Evolutionary conservation across 2,888 invertebrate genomes (phyloP).

Genomic region (Cheilosia impressa): DNA sequence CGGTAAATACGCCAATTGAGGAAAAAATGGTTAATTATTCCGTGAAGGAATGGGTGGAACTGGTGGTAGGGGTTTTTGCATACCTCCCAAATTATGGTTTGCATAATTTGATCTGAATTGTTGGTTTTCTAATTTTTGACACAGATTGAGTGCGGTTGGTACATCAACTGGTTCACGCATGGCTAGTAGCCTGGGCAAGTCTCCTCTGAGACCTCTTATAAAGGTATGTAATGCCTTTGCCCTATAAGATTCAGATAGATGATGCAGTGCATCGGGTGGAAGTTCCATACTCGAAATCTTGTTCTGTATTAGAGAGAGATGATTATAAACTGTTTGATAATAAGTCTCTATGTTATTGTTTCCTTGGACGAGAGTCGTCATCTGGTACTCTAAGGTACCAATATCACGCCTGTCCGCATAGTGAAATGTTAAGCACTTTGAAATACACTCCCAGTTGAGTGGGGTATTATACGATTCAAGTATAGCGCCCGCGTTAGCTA

Average conservation of each 20-base stretch:
- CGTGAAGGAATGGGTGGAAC: neutral
- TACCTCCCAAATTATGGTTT: constrained; percentile 3
- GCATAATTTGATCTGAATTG: neutral
- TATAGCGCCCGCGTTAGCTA: neutral
- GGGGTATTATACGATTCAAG: neutral
- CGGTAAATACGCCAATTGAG: constrained; percentile 8
- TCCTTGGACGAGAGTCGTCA: constrained; percentile 13
- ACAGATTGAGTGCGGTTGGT: constrained; percentile 62
- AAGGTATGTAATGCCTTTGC: constrained; percentile 75
- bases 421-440: neutral
- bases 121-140: constrained; percentile 59
- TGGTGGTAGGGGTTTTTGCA: neutral
- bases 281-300: constrained; percentile 71
- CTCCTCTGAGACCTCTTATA: constrained; percentile 69
- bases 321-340: constrained; percentile 68
- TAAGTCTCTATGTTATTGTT: constrained; percentile 49
- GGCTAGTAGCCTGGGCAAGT: constrained; percentile 25
- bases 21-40: neutral
- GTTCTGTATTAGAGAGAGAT: constrained; percentile 73
- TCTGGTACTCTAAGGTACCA: neutral
- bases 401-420: neutral
- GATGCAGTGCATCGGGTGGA: constrained; percentile 51
- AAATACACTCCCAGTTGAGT: neutral
- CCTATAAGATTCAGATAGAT: constrained; percentile 66
- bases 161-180: constrained; percentile 61